Conservation (phyloP, 2,888 invertebrate species). For the Erebia palarica region DNA sequence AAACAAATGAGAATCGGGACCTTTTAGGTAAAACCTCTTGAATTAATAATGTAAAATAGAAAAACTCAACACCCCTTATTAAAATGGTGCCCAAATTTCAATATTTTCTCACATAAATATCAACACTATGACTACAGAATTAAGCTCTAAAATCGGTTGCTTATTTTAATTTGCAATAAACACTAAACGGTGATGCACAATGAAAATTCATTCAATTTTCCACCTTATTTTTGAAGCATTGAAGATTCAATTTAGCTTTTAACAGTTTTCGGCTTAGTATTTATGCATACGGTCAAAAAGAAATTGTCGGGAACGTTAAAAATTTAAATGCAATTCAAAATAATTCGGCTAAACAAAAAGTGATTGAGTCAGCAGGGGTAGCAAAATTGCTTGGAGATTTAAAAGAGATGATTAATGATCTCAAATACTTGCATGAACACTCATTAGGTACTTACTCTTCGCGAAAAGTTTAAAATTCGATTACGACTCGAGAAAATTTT, state of each 20-base stretch:
- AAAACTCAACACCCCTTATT: not conserved
- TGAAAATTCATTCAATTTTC: not conserved
- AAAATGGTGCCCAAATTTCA: not conserved
- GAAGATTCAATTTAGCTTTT: not conserved
- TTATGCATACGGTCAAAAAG: constrained; percentile 5
- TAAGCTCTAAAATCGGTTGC: not conserved
- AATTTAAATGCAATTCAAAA: constrained; percentile 18
- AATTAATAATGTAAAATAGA: constrained; percentile 6
- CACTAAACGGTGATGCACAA: not conserved
- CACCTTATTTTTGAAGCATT: not conserved
- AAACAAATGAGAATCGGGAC: constrained; percentile 5
- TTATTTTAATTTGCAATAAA: not conserved
- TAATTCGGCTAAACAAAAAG: constrained; percentile 19
- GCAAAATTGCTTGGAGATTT: constrained; percentile 4
- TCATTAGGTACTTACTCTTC: too few relatives aligned
- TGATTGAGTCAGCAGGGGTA: constrained; percentile 17
- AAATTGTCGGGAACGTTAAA: constrained; percentile 8
- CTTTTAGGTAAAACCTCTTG: not conserved
- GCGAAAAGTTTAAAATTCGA: too few relatives aligned
- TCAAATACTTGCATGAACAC: too few relatives aligned
- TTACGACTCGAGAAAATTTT: too few relatives aligned
- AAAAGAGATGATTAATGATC: not conserved
- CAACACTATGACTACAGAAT: not conserved
- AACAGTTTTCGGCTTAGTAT: not conserved
- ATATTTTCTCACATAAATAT: not conserved